These are phyloP conservation scores for Eupithecia subumbrata DNA, from an alignment of 2,888 invertebrate species.

Conservation along the genomic window DNA sequence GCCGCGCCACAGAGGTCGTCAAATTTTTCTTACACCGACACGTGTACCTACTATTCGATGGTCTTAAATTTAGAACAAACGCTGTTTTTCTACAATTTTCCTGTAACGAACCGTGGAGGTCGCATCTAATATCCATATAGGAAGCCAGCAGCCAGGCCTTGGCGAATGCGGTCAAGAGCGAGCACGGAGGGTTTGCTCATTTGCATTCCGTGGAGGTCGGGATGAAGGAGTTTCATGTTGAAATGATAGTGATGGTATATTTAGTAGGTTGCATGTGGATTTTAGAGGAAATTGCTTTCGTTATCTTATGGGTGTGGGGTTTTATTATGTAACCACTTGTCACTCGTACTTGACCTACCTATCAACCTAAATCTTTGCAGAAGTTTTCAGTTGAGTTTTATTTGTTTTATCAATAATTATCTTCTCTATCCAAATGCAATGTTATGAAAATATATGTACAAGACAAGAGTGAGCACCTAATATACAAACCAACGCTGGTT, in stretches of 20 bases:
- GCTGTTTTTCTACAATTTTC: slow-evolving; percentile 18
- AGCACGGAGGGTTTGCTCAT: slow-evolving; percentile 21
- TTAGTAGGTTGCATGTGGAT: neutral
- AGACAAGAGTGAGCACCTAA: too few species aligned
- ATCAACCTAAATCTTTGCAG: too few species aligned
- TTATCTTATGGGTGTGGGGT: too few species aligned
- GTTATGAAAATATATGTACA: too few species aligned
- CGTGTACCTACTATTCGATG: neutral
- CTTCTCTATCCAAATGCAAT: too few species aligned
- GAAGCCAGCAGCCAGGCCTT: slow-evolving; percentile 15
- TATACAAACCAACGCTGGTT: too few species aligned
- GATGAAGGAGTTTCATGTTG: neutral
- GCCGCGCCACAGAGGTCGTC: too few species aligned
- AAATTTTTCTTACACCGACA: too few species aligned
- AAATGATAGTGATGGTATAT: neutral
- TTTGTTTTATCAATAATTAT: too few species aligned
- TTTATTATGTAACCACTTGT: too few species aligned
- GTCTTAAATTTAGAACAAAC: neutral
- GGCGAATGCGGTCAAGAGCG: slow-evolving; percentile 36
- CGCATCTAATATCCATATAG: slow-evolving; percentile 15
- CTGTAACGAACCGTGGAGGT: neutral
- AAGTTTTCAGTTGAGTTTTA: too few species aligned
- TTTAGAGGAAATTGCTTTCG: neutral
- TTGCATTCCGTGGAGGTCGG: slow-evolving; percentile 20
- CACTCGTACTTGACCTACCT: too few species aligned